Evolutionary conservation across 1,140 invertebrate species (phyloP).

Genomic region (Stegodyphus mimosarum): DNA sequence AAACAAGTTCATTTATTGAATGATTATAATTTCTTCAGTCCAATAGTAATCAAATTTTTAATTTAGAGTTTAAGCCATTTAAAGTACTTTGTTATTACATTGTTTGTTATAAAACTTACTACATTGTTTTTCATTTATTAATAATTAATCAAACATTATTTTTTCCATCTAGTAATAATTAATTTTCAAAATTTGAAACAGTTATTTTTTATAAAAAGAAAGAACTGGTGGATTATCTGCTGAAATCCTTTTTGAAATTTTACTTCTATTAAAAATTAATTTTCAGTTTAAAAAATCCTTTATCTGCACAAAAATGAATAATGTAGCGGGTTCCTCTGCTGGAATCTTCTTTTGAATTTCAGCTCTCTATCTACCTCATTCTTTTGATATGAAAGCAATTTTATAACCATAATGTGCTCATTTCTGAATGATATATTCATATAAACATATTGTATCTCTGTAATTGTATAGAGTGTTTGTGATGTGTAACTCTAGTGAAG

Average conservation of each 20-base stretch:
- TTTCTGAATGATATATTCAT: constrained; percentile 34
- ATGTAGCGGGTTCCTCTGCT: constrained; percentile 17
- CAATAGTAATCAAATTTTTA: not conserved
- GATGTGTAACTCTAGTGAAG: constrained; percentile 6
- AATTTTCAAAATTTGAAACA: not conserved
- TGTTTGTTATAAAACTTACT: not conserved
- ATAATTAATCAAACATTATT: not conserved
- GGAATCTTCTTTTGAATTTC: constrained; percentile 34
- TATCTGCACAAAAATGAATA: not conserved
- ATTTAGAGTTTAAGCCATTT: not conserved
- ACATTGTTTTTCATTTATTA: not conserved
- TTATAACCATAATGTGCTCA: constrained; percentile 35
- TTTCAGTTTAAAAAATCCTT: not conserved
- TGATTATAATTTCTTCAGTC: not conserved
- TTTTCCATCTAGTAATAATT: not conserved
- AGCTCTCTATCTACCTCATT: constrained; percentile 28
- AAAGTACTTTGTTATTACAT: not conserved
- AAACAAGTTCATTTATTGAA: not conserved
- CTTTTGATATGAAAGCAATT: constrained; percentile 43
- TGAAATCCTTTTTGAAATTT: not conserved
- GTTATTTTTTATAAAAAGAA: not conserved
- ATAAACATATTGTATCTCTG: not conserved
- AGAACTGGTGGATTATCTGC: not conserved
- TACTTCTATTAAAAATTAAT: not conserved
- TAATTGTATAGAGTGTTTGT: not conserved